phyloP scores from a whole-genome alignment of 1,140 invertebrate species.

The Leucophenga varia region DNA sequence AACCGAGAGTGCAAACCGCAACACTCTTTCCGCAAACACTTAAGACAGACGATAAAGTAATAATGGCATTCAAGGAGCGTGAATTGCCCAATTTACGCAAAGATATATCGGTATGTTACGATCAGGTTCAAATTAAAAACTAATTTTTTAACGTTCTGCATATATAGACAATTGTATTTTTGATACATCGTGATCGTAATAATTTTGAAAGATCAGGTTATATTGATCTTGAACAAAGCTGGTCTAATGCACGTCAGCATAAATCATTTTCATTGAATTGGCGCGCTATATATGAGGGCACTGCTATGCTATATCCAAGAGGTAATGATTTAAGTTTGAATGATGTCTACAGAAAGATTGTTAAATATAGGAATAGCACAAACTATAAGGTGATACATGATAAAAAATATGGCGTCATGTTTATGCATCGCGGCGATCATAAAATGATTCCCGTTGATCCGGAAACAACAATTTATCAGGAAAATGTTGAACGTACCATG shows the following conservation, averaged over 20 bases:
- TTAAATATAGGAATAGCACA: constrained; percentile 32
- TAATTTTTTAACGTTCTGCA: neutral
- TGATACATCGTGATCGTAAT: constrained; percentile 16
- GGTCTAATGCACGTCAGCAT: constrained; percentile 15
- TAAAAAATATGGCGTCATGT: constrained; percentile 35
- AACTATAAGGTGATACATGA: constrained; percentile 41
- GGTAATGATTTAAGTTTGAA: constrained; percentile 37
- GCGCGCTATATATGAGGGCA: constrained; percentile 28
- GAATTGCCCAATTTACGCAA: constrained; percentile 37
- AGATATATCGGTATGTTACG: constrained; percentile 30
- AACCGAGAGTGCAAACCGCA: too few species aligned
- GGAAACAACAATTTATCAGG: constrained; percentile 10
- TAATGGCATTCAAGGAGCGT: constrained; percentile 28
- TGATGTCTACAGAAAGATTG: constrained; percentile 21
- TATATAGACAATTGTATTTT: constrained; percentile 45
- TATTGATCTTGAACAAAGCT: constrained; percentile 43
- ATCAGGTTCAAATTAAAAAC: too few species aligned
- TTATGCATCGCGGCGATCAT: constrained; percentile 46
- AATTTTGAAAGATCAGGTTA: constrained; percentile 47
- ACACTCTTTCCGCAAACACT: too few species aligned
- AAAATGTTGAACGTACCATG: constrained; percentile 29
- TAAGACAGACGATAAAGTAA: constrained; percentile 35
- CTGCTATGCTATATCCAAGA: constrained; percentile 22
- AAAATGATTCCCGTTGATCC: constrained; percentile 38
- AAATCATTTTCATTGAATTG: constrained; percentile 30